Evolutionary conservation across 1,140 invertebrate genomes (phyloP), one percentile per base, ranked within the genome.

Genomic region (Melitaea cinxia): DNA sequence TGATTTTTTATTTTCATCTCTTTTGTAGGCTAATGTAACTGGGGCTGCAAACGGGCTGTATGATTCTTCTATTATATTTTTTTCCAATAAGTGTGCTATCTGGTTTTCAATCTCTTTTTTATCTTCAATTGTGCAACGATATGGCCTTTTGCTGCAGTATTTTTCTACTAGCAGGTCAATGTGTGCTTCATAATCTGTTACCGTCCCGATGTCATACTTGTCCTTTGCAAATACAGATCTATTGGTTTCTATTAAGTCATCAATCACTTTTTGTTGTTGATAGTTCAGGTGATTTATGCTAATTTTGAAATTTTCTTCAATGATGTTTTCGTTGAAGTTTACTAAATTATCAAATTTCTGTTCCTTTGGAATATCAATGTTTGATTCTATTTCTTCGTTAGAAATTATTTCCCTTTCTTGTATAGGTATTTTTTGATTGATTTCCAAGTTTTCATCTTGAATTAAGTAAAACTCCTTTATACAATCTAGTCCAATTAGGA

Each of bases 401-500:
- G 33, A 35, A 35, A 35, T 14, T 17, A 39, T 39, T 39, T 39
- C 37, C 1, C 15, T 14, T 39, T 7, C 17, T 39, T 17, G n/a
- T 39, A 39, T 39, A 39, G 39, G 17, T 19, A 42, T 17, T 42
- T 19, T 17, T 45, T 72, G 65, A 54, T 9, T 70, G 19, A 75
- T 72, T 52, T 68, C 35, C 50, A 73, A 65, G 21, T 72, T 65
- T 55, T 75, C 53, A 71, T 73, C 64, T 70, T 73, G 73, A 55
- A 55, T 39, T 24, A 73, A 30, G 10, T 54, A 23, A 68, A 76
- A 70, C 12, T 57, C 55, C 67, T 69, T 39, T 62, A 77, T 72
- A 17, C 62, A 71, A 62, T 80, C 76, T 35, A 80, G 56, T 60
- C 76, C 76, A 26, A 80, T 65, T 60, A 80, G 37, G 58, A 80